Conservation (phyloP, 2,797 vertebrate genomes). For the Epinephelus malabaricus region DNA sequence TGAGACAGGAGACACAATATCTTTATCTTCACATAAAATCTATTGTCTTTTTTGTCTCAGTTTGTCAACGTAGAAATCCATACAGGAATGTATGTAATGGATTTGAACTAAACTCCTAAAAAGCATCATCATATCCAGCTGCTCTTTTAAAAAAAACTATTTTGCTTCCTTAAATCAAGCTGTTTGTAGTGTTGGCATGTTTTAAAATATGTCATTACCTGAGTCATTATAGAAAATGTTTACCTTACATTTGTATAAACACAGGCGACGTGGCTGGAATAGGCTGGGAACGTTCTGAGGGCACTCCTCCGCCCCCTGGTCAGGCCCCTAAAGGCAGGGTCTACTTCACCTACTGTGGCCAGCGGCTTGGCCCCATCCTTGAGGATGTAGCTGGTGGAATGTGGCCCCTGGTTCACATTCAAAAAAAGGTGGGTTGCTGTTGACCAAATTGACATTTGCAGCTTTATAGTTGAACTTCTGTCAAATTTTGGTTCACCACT, state of each 20-base stretch:
- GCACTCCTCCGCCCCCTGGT: slow-evolving; percentile 95
- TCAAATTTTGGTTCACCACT: not conserved
- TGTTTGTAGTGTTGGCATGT: not conserved
- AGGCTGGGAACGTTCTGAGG: slow-evolving; percentile 97
- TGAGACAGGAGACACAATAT: slow-evolving; percentile 78
- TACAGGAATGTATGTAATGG: slow-evolving; percentile 22
- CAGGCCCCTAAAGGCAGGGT: slow-evolving; percentile 97
- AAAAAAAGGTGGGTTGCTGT: slow-evolving; percentile 91
- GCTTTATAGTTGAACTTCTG: not conserved
- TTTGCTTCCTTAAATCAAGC: slow-evolving; percentile 22
- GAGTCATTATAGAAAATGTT: slow-evolving; percentile 2
- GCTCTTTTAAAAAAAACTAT: slow-evolving; percentile 31
- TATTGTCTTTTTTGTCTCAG: slow-evolving; percentile 23
- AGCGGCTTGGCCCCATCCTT: slow-evolving; percentile 91
- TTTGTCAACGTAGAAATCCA: slow-evolving; percentile 31
- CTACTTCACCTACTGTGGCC: slow-evolving; percentile 98
- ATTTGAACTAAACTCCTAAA: slow-evolving; percentile 33
- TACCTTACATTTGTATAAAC: slow-evolving; percentile 27
- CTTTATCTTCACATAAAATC: slow-evolving; percentile 2
- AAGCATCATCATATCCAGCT: slow-evolving; percentile 33
- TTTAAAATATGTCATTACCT: slow-evolving; percentile 6
- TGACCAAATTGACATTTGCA: not conserved
- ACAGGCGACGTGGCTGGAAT: slow-evolving; percentile 96
- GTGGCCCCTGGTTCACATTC: slow-evolving; percentile 99
- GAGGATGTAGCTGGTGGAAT: slow-evolving; percentile 98